Conservation (phyloP, 2,113 vertebrate species). For the Anser brachyrhynchus region DNA sequence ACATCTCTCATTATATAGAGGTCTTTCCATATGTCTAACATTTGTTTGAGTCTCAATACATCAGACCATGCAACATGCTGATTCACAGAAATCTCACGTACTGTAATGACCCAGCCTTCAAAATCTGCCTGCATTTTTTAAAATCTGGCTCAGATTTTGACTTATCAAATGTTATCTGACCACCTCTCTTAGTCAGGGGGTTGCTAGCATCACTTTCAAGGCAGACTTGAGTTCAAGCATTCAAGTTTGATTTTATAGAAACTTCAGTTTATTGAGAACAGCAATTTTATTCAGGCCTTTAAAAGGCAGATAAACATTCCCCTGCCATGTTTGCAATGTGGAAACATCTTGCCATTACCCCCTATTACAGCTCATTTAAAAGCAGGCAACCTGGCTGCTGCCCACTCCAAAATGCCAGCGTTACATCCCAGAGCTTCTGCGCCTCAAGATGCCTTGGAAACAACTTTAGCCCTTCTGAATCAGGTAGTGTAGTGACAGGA, state of each 20-base stretch:
- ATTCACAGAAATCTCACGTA: slow-evolving; percentile 66
- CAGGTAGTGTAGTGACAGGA: too few relatives aligned
- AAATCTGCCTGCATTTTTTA: slow-evolving; percentile 32
- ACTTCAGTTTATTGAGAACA: slow-evolving; percentile 5
- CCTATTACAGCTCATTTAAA: not conserved
- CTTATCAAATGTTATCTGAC: slow-evolving; percentile 43
- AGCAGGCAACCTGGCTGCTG: not conserved
- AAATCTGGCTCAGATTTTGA: slow-evolving; percentile 54
- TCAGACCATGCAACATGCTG: slow-evolving; percentile 63
- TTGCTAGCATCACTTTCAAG: not conserved
- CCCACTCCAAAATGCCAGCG: not conserved
- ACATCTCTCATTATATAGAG: slow-evolving; percentile 62
- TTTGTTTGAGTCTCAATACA: slow-evolving; percentile 63
- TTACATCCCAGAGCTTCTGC: not conserved
- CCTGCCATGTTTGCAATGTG: not conserved
- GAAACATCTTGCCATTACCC: not conserved
- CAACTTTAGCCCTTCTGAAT: not conserved
- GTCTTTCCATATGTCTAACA: slow-evolving; percentile 68
- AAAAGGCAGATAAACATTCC: not conserved
- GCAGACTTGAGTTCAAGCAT: not conserved
- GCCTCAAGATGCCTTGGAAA: not conserved
- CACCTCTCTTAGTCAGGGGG: not conserved
- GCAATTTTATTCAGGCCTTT: not conserved
- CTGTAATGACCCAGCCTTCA: slow-evolving; percentile 55
- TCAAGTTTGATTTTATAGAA: not conserved